Evolutionary conservation across 2,797 vertebrate genomes (phyloP), one percentile per base, ranked within the genome.

Genomic region (Falco naumanni): DNA sequence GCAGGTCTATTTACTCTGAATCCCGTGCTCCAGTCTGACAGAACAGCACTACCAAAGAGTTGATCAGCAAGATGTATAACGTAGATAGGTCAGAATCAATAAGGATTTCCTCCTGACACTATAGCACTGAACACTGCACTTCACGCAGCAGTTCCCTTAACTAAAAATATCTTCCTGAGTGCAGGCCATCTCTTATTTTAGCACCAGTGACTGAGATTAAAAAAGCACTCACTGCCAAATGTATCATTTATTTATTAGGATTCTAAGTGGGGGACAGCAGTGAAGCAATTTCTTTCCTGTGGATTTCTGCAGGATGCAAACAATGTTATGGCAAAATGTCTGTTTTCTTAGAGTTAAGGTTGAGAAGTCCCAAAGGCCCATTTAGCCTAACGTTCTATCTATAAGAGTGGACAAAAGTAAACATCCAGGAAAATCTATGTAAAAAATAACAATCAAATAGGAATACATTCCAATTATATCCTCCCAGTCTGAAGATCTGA

Each of bases 21-120:
- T 83, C 34, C 26, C 61, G 33, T 31, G 21, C 47, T 87, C n/a
- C 47, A 25, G 60, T 87, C 81, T 87, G 84, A 85, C 56, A 89
- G 74, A 92, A n/a, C 18, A 66, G 37, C 26, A 50, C 56, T 57
- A 64, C 72, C 45, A 89, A n/a, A 63, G 56, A 85, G 84, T 54
- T 87, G 56, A 91, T 93, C 90, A 89, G 68, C 41, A 70, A 79
- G 60, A 64, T 7, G 45, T 33, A 53, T 70, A 95, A 85, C 68
- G 53, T 29, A 82, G 68, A 66, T 37, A 64, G 75, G 60, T 91
- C 92, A 91, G 92, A 94, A 94, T 87, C 80, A 94, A 89, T 94
- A 87, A 93, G 48, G 51, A 77, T 90, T 92, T 79, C 45, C 68
- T 76, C 87, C 75, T 92, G 71, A 82, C 64, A 71, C 41, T 48